Base-by-base conservation (phyloP, 2,113 vertebrate genomes). In the Perca schrenkii region DNA sequence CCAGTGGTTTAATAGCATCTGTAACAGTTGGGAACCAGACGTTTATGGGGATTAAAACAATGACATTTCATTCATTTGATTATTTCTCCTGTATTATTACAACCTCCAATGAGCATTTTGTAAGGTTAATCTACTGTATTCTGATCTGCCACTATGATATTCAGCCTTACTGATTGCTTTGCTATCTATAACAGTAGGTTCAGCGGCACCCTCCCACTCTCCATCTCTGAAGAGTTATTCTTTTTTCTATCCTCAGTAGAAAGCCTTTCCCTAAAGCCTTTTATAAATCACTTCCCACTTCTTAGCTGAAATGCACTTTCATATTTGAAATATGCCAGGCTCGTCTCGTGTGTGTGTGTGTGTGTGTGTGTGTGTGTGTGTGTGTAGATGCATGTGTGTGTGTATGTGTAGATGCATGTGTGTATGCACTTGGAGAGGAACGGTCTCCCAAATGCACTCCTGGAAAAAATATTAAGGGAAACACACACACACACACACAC, bases 201-300 rank as follows among this genome's bases (percentile, higher is more conserved):
- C 52, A 66, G 72, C 69, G 58, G 86, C 81, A 66, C 65, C 68
- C 84, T 87, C 83, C 83, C 86, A 76, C 87, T 85, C 83, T 77
- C 50, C 69, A 25, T 80, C 80, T 79, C 78, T 53, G 34, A 77
- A 74, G 86, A 91, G 87, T 87, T 83, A 89, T 91, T 86, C 56
- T 89, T 64, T 85, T 84, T 83, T 87, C 85, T 79, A 80, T 87
- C 79, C 83, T 77, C 74, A 72, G 80, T 90, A 66, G 84, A 88
- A 88, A 84, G 47, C 77, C 82, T 87, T 88, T 89, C 81, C 79
- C 69, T 85, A 87, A 89, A 86, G 79, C 84, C 67, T 82, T 94
- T 91, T 85, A 85, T 88, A 94, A 94, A 94, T 94, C 82, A 91
- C 88, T 90, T 89, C 86, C 81, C 84, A 91, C 87, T 83, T 93